Evolutionary conservation across 2,888 invertebrate genomes (phyloP), one percentile per base, ranked within the genome.

Genomic region (Phaedon cochleariae): DNA sequence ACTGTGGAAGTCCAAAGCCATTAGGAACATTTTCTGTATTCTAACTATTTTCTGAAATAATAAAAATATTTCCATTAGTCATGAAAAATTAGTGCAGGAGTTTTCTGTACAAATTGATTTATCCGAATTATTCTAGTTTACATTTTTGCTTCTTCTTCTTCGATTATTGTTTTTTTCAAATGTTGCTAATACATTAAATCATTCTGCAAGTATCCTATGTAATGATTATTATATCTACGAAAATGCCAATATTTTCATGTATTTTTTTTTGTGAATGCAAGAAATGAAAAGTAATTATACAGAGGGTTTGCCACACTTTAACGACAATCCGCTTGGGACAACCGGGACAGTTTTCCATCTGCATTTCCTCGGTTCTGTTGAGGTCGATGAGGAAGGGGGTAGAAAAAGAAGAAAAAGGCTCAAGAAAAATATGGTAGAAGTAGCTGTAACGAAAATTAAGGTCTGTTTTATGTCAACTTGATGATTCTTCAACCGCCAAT

Each of bases 351-450:
- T 92, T 82, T 93, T 92, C 88, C 90, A 92, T 76, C 90, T 93
- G 76, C 87, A 90, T 79, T 93, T 92, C 88, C 90, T 93, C 83
- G 93, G 93, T 84, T 93, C 93, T 79, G 90, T 93, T 83, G 92
- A 93, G 86, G 91, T 93, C 82, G 92, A 92, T 83, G 93, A 92
- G 87, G 92, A 92, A 87, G 88, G 88, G 80, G 86, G 86, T 80
- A 85, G 90, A 77, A 87, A 90, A 77, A 86, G 91, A 80, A 90
- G 91, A 84, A 90, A 89, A 84, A 87, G 92, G 80, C 91, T 89
- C 86, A 93, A 93, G 90, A 93, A 93, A 89, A 90, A 91, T 86
- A 93, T 93, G 93, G 93, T 93, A 81, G 93, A 93, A 86, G 92
- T 93, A 84, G 93, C 93, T 79, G 92, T 93, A 85, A 90, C 90